These are phyloP conservation scores for Otolemur garnettii DNA, from an alignment of 2,113 vertebrate genomes.

Conservation along the genomic window DNA sequence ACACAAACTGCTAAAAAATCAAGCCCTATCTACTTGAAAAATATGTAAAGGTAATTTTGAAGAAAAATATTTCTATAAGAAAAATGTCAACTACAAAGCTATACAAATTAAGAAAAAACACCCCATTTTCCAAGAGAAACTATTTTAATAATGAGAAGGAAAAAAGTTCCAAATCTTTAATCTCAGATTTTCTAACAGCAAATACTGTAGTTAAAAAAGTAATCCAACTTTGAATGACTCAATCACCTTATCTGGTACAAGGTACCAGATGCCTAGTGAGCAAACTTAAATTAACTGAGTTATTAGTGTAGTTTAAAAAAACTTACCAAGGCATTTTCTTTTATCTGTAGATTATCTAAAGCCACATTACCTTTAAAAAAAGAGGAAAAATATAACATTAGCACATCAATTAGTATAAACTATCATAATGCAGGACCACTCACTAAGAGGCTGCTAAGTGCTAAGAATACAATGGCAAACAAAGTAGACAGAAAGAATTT, in stretches of 20 bases:
- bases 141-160: not conserved
- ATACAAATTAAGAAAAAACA: slow-evolving; percentile 36
- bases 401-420: not conserved
- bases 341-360: slow-evolving; percentile 96
- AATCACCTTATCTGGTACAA: slow-evolving; percentile 62
- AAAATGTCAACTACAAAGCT: slow-evolving; percentile 46
- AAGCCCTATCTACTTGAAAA: slow-evolving; percentile 38
- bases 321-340: slow-evolving; percentile 97
- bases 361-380: slow-evolving; percentile 94
- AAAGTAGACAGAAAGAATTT: not conserved
- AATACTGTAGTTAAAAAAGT: slow-evolving; percentile 25
- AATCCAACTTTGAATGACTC: slow-evolving; percentile 31
- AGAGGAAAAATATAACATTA: slow-evolving; percentile 61
- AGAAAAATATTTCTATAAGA: slow-evolving; percentile 44
- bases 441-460: not conserved
- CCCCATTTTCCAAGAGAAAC: slow-evolving; percentile 11
- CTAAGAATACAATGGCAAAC: not conserved
- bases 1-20: slow-evolving; percentile 7
- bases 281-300: slow-evolving; percentile 58
- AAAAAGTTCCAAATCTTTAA: slow-evolving; percentile 39
- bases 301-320: slow-evolving; percentile 10
- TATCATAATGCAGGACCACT: not conserved
- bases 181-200: slow-evolving; percentile 45
- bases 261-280: slow-evolving; percentile 24
- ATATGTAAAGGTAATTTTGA: not conserved